These are phyloP conservation scores for Megamerina dolium DNA, from an alignment of 2,888 invertebrate species.

Conservation along the genomic window DNA sequence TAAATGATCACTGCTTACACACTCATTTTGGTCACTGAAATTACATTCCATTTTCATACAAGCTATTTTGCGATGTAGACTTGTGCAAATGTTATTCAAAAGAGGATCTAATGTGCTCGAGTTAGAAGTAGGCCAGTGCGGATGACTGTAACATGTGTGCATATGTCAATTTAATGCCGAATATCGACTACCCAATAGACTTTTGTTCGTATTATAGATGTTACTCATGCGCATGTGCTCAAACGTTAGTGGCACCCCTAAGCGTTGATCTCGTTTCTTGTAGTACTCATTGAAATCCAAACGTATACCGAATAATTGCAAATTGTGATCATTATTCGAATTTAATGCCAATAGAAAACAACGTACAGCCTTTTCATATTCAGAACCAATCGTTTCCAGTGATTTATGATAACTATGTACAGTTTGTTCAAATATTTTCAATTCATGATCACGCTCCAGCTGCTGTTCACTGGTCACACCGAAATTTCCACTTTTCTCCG, in stretches of 20 bases:
- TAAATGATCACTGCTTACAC: not conserved
- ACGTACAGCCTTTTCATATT: constrained; percentile 71
- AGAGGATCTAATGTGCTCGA: no score
- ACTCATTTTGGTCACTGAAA: no score
- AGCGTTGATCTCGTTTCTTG: constrained; percentile 71
- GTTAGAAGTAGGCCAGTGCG: no score
- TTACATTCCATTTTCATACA: no score
- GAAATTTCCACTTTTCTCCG: constrained; percentile 36
- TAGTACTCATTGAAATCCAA: constrained; percentile 95
- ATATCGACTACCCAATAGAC: constrained; percentile 24
- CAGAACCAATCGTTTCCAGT: constrained; percentile 37
- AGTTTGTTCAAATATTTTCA: constrained; percentile 42
- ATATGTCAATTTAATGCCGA: constrained; percentile 24
- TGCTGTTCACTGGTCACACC: constrained; percentile 41
- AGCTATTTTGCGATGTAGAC: no score
- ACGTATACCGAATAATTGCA: constrained; percentile 84
- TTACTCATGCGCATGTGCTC: constrained; percentile 60
- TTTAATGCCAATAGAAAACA: constrained; percentile 80
- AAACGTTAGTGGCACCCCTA: constrained; percentile 63
- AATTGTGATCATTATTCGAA: constrained; percentile 74
- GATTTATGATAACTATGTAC: constrained; percentile 32
- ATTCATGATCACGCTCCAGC: constrained; percentile 44
- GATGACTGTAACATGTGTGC: no score
- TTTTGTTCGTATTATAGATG: constrained; percentile 30
- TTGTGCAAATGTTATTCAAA: no score